These are phyloP conservation scores for Dryadula phaetusa DNA, from an alignment of 2,888 invertebrate species.

Conservation along the genomic window DNA sequence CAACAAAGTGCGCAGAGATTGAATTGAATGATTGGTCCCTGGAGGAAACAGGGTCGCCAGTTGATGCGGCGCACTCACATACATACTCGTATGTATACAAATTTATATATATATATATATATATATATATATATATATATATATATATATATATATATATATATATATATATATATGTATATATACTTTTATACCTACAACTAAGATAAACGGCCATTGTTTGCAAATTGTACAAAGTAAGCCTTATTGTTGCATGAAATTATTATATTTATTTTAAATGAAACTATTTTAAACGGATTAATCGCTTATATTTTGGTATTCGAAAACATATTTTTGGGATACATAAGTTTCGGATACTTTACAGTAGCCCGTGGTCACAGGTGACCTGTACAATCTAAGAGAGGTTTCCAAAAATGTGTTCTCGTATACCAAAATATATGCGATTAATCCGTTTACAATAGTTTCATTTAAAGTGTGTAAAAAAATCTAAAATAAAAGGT, in stretches of 20 bases:
- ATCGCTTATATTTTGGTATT: too few species aligned
- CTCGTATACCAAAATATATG: too few species aligned
- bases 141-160: not conserved
- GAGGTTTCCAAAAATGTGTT: too few species aligned
- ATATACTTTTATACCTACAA: not conserved
- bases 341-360: too few species aligned
- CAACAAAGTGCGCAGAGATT: slow-evolving; percentile 45
- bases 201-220: slow-evolving; percentile 34
- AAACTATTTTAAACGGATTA: too few species aligned
- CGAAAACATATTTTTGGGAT: too few species aligned
- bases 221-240: slow-evolving; percentile 33
- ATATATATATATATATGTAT: not conserved
- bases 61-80: slow-evolving; percentile 33
- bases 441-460: too few species aligned
- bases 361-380: too few species aligned
- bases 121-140: slow-evolving; percentile 3
- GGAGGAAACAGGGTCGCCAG: slow-evolving; percentile 37
- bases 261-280: not conserved
- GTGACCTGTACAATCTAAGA: too few species aligned
- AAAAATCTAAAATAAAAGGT: too few species aligned
- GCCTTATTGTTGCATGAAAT: not conserved
- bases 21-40: slow-evolving; percentile 65
- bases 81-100: too few species aligned
- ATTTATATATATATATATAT: slow-evolving; percentile 2
- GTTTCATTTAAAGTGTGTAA: too few species aligned